A percentile compares a stretch with the other conserved stretches of the same genome.
Conservation (phyloP, 2,888 invertebrate species). For the Erpobdella octoculata region DNA sequence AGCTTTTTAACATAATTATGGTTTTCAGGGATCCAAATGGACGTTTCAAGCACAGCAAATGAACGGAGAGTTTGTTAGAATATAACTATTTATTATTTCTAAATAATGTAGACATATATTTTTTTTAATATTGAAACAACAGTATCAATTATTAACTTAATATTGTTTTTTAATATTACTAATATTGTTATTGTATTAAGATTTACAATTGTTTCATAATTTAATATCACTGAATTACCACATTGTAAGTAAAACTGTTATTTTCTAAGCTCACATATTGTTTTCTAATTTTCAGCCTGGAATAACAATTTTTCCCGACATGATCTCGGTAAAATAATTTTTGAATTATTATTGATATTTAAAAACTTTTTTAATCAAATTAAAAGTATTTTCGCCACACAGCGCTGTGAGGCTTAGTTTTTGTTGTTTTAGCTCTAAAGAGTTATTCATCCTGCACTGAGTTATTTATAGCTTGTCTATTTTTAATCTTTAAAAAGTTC, state of each 20-base stretch:
- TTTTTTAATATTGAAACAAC: background rate
- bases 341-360: background rate
- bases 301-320: conserved; percentile 36
- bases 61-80: conserved; percentile 42
- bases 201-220: background rate
- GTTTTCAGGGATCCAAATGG: conserved; percentile 51
- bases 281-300: conserved; percentile 28
- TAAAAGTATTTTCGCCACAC: too few species aligned
- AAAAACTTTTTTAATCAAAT: background rate
- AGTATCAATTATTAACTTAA: too few species aligned
- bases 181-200: background rate
- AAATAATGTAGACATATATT: background rate
- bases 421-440: too few species aligned
- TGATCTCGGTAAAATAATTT: conserved; percentile 33
- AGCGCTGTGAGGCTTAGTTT: too few species aligned
- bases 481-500: conserved; percentile 30
- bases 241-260: too few species aligned
- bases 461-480: background rate
- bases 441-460: too few species aligned
- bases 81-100: background rate
- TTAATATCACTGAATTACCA: too few species aligned
- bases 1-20: background rate
- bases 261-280: too few species aligned
- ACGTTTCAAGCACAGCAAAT: conserved; percentile 48
- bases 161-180: background rate